These are phyloP conservation scores for Euschistus heros DNA, from an alignment of 1,140 invertebrate species.

Conservation along the genomic window DNA sequence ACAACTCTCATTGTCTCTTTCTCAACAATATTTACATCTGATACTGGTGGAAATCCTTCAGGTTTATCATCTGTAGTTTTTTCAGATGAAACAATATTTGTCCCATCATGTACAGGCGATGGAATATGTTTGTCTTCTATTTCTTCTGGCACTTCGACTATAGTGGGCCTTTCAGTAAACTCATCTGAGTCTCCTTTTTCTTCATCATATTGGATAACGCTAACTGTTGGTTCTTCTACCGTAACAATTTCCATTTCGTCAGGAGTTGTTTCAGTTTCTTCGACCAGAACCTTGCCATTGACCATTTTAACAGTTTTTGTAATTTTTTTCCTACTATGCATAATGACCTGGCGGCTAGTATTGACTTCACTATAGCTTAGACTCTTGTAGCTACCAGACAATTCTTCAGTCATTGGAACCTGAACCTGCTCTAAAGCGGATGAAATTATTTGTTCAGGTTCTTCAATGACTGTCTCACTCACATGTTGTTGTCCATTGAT, in stretches of 20 bases:
- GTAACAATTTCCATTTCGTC: background rate
- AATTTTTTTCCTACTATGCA: background rate
- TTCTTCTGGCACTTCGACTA: background rate
- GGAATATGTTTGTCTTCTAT: too few relatives aligned
- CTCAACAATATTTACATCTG: too few relatives aligned
- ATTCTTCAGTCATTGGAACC: conserved; percentile 31
- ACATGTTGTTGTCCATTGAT: conserved; percentile 73
- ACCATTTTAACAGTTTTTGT: conserved; percentile 2
- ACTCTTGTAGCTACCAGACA: background rate
- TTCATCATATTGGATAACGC: conserved; percentile 1
- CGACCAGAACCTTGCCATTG: background rate
- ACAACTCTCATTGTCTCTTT: too few relatives aligned
- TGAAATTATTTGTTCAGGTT: conserved; percentile 56
- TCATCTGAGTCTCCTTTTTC: background rate
- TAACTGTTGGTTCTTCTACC: conserved; percentile 3
- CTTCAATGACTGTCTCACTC: conserved; percentile 68
- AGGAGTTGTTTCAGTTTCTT: conserved; percentile 2
- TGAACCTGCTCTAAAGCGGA: conserved; percentile 40
- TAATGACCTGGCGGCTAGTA: background rate
- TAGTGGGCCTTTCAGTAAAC: background rate
- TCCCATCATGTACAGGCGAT: too few relatives aligned
- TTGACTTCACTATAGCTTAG: background rate
- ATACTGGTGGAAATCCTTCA: too few relatives aligned
- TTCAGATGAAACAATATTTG: too few relatives aligned
- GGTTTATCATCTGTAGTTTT: too few relatives aligned